Conservation (phyloP, 1,140 invertebrate species). For the Drosophila burlai region DNA sequence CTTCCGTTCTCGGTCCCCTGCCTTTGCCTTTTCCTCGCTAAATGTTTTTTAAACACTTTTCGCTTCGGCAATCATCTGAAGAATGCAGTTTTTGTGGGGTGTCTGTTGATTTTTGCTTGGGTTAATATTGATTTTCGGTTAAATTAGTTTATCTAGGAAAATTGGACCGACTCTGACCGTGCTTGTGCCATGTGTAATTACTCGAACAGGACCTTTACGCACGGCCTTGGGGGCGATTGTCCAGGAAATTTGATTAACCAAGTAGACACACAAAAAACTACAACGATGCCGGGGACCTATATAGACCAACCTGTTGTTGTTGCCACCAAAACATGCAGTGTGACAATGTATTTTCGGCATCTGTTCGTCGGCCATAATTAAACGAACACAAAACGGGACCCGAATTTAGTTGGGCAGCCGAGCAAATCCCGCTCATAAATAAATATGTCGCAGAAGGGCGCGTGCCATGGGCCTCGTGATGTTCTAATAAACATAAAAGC, state of each 20-base stretch:
- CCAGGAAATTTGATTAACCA: constrained; percentile 42
- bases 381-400: constrained; percentile 6
- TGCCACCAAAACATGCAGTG: constrained; percentile 20
- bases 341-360: constrained; percentile 37
- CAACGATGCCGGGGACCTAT: background rate
- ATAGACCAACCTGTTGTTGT: constrained; percentile 2
- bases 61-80: constrained; percentile 23
- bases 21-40: constrained; percentile 8
- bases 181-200: constrained; percentile 33
- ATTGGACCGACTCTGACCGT: constrained; percentile 24
- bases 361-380: constrained; percentile 40
- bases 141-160: constrained; percentile 50
- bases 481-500: constrained; percentile 45
- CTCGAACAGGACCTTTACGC: constrained; percentile 27
- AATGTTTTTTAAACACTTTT: constrained; percentile 49
- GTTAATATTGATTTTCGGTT: constrained; percentile 72
- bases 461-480: constrained; percentile 44
- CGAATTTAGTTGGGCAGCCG: constrained; percentile 26
- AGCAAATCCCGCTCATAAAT: constrained; percentile 25
- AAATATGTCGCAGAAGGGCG: constrained; percentile 13
- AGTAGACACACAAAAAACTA: background rate
- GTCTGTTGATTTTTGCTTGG: constrained; percentile 55
- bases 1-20: constrained; percentile 6
- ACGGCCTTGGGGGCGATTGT: constrained; percentile 29
- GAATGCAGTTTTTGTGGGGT: constrained; percentile 51